Evolutionary conservation across 2,797 vertebrate species (phyloP), one percentile per base, ranked within the genome.

Genomic region (Florisuga fusca): DNA sequence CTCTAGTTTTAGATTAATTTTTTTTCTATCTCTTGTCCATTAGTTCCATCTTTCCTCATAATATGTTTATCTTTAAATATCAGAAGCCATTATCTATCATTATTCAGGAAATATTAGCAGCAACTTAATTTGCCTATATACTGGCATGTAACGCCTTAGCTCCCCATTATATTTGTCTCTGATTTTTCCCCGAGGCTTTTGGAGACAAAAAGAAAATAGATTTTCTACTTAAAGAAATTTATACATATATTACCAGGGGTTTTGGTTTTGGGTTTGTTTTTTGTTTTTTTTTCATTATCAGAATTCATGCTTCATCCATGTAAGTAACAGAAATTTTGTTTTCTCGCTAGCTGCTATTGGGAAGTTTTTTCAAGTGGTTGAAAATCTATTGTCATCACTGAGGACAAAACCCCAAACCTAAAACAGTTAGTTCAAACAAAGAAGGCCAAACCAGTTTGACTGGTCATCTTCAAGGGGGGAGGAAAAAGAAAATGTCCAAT

Each of bases 391-490:
- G 66, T 63, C 67, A n/a, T 81, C 81, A 78, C 55, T 78, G 78
- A 26, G 8, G 84, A 78, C 5, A 50, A 6, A 48, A 13, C 2
- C 12, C 46, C 9, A 58, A 22, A n/a, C 4, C 17, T 84, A 83
- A 38, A 19, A 69, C 16, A 69, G 62, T 93, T 84, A 27, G 54
- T 94, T 93, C 92, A 89, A 79, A 73, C 88, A 43, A 72, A 64
- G 91, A 66, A 34, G 38, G 20, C 15, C 5, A 5, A 58, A 36
- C 18, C 10, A 0, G 12, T 93, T 86, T 89, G 74, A 90, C 11
- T 73, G 45, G 38, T 53, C 23, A 26, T 79, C 81, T 90, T 88
- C 45, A 82, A 93, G 14, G 76, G 9, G 3, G 10, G n/a, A 88
- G 54, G 38, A 12, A 74, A 50, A 83, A 68, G 7, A 51, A 88